These are phyloP conservation scores for Troides helena DNA, from an alignment of 2,888 invertebrate genomes.

Conservation along the genomic window DNA sequence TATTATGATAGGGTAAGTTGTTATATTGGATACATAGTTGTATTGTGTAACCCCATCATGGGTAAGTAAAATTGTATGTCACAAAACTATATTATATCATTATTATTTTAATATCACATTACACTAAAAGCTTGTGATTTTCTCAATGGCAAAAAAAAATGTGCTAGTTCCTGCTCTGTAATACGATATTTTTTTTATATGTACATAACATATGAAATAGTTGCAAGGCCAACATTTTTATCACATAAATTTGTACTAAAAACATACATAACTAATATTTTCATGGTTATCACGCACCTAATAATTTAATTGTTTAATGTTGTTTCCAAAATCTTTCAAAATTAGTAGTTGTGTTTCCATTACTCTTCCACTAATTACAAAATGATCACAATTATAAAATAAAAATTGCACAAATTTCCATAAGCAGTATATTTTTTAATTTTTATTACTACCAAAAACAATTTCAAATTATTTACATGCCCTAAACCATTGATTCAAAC, in stretches of 20 bases:
- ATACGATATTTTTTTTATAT: no score
- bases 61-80: no score
- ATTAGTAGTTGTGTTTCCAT: neutral
- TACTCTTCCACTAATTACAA: neutral
- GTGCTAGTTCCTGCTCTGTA: no score
- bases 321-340: neutral
- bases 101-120: no score
- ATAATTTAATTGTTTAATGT: neutral
- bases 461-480: slow-evolving; percentile 28
- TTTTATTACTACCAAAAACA: slow-evolving; percentile 31
- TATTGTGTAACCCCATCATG: no score
- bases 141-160: no score
- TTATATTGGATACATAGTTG: no score
- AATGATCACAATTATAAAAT: slow-evolving; percentile 11
- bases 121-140: no score
- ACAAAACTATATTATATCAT: no score
- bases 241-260: neutral
- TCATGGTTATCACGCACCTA: neutral
- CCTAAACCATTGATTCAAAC: slow-evolving; percentile 24
- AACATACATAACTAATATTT: no score
- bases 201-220: neutral
- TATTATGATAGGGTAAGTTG: no score
- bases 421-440: slow-evolving; percentile 32
- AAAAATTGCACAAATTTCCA: slow-evolving; percentile 25
- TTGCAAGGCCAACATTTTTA: neutral